These are phyloP conservation scores for Malurus alboscapulatus DNA, from an alignment of 2,113 vertebrate species.

Conservation along the genomic window DNA sequence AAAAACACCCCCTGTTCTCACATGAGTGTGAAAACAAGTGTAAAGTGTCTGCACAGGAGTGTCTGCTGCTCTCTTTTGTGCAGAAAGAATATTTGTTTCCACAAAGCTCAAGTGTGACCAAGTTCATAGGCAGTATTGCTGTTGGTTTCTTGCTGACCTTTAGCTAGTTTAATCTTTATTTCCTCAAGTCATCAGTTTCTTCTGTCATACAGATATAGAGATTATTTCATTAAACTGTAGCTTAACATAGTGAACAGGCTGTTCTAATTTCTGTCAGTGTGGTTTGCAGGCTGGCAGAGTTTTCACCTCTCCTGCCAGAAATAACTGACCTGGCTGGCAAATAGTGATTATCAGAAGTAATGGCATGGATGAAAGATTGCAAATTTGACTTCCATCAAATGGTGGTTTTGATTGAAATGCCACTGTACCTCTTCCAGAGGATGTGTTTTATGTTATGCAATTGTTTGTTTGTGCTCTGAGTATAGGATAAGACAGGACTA, in stretches of 20 bases:
- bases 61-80: not conserved
- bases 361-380: not conserved
- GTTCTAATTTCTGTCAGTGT: not conserved
- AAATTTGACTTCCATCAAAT: not conserved
- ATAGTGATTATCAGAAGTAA: not conserved
- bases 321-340: conserved; percentile 2
- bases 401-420: not conserved
- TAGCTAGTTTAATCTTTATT: not conserved
- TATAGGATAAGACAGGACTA: not conserved
- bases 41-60: not conserved
- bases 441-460: not conserved
- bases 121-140: not conserved
- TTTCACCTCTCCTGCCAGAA: conserved; percentile 18
- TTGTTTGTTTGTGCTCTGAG: not conserved
- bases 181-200: not conserved
- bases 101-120: not conserved
- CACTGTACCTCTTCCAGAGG: not conserved
- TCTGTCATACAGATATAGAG: not conserved
- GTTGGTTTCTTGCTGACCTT: not conserved
- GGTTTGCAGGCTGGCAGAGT: not conserved
- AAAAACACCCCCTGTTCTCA: not conserved
- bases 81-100: not conserved
- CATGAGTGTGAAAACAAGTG: fast-evolving
- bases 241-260: not conserved
- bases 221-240: not conserved